A percentile compares a stretch with the other conserved stretches of the same genome.
Evolutionary conservation across 2,113 vertebrate genomes (phyloP).

Genomic region (Megaceryle torquata): DNA sequence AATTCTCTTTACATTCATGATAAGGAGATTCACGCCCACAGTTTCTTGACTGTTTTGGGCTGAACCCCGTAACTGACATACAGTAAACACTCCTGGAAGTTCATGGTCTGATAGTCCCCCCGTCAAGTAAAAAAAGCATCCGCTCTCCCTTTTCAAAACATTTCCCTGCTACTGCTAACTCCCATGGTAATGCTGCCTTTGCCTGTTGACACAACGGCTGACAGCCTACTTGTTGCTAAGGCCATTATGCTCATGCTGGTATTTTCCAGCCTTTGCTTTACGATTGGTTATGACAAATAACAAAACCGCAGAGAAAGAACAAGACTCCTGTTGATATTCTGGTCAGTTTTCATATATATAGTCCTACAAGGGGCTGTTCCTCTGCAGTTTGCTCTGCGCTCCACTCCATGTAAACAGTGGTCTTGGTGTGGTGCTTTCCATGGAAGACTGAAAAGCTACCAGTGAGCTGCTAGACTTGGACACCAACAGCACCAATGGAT

Average conservation of each 20-base stretch:
- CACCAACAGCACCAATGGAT: not conserved
- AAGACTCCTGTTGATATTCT: accelerated
- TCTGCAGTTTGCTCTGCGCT: not conserved
- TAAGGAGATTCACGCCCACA: not conserved
- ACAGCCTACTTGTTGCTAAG: accelerated
- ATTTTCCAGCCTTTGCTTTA: not conserved
- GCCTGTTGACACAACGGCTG: not conserved
- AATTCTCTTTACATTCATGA: not conserved
- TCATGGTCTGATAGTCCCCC: not conserved
- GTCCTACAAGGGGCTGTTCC: not conserved
- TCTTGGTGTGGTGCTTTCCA: accelerated
- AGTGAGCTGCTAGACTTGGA: not conserved
- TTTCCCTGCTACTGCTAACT: not conserved
- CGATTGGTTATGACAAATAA: not conserved
- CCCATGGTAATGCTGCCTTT: not conserved
- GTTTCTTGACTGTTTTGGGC: not conserved
- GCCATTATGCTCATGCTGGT: not conserved
- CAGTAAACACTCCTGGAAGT: not conserved
- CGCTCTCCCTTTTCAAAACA: not conserved
- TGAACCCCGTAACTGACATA: not conserved
- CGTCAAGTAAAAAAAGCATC: not conserved
- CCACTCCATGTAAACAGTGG: accelerated
- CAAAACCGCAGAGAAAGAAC: not conserved
- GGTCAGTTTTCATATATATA: not conserved
- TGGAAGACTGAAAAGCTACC: not conserved